A percentile compares a stretch with the other conserved stretches of the same genome.
Evolutionary conservation across 2,888 invertebrate genomes (phyloP).

Genomic region (Nomada fucata): DNA sequence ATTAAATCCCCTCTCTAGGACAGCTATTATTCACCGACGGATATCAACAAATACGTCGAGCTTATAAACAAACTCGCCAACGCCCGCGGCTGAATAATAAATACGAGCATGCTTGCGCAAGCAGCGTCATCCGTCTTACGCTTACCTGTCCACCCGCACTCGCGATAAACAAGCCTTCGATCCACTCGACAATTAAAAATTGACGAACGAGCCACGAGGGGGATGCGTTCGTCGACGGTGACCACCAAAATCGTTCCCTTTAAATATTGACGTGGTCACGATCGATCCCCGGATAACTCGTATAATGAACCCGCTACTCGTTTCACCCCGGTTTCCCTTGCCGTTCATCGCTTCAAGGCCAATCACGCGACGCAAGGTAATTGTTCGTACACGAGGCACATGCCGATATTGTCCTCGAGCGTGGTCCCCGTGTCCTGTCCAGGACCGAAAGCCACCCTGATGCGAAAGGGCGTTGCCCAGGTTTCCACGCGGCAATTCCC

Average conservation of each 20-base stretch:
- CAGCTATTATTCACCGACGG: not conserved
- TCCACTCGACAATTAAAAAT: no score
- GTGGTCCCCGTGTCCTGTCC: slow-evolving; percentile 86
- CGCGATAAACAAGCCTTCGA: no score
- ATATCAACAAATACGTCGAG: not conserved
- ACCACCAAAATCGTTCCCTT: not conserved
- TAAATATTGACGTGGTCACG: not conserved
- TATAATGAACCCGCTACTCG: slow-evolving; percentile 7
- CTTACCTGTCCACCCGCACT: no score
- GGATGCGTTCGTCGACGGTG: no score
- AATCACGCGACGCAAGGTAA: slow-evolving; percentile 86
- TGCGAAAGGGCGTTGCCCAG: slow-evolving; percentile 90
- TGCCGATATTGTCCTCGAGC: slow-evolving; percentile 93
- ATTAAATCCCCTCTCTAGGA: not conserved
- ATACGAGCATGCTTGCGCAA: not conserved
- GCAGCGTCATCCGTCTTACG: no score
- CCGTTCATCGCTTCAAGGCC: slow-evolving; percentile 13
- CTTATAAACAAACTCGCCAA: not conserved
- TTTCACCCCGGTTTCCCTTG: not conserved
- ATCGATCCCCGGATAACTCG: slow-evolving; percentile 8
- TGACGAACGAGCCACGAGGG: no score
- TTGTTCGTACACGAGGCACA: slow-evolving; percentile 91
- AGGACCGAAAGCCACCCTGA: slow-evolving; percentile 91
- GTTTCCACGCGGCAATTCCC: slow-evolving; percentile 89
- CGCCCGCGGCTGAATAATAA: not conserved